Percentiles rank a stretch among this genome's conserved stretches.
Conservation (phyloP, 30 jellyfish, hydroid and myxozoan species). For the Aurelia sp. region DNA sequence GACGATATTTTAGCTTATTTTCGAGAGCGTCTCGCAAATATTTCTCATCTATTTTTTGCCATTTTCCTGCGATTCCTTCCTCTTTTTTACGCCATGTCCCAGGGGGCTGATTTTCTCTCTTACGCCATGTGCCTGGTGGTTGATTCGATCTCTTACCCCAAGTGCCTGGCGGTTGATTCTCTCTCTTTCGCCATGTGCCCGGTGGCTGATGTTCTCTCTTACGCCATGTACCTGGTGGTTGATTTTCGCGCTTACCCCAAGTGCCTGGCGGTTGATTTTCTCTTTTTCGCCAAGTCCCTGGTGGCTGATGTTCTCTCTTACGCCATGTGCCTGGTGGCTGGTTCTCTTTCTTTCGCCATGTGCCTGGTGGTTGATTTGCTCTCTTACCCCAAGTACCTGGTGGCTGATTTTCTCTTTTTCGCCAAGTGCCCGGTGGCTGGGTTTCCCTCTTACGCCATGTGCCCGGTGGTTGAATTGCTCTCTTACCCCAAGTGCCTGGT, state of each 20-base stretch:
- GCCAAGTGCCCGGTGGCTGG: conserved; percentile 58
- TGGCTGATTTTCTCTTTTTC: conserved; percentile 25
- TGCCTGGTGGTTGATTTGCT: conserved; percentile 43
- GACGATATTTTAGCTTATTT: too few species aligned
- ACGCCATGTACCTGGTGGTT: conserved; percentile 65
- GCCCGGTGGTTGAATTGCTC: conserved; percentile 70
- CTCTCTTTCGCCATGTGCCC: conserved; percentile 34
- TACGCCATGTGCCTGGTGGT: conserved; percentile 53
- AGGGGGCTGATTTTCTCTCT: conserved; percentile 44
- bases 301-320: conserved; percentile 30
- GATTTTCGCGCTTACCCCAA: conserved; percentile 28
- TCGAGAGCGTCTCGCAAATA: too few species aligned
- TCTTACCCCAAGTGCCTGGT: conserved; percentile 49
- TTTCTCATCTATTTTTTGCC: conserved; percentile 8
- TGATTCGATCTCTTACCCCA: conserved; percentile 28
- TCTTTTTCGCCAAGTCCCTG: conserved; percentile 41
- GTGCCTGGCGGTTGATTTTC: conserved; percentile 54
- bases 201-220: conserved; percentile 47
- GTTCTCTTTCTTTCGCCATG: conserved; percentile 33
- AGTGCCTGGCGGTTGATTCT: conserved; percentile 39
- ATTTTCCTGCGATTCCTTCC: conserved; percentile 17
- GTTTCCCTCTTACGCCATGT: conserved; percentile 33
- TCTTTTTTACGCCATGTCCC: conserved; percentile 6
- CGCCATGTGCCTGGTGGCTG: conserved; percentile 38
- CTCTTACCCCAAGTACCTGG: conserved; percentile 32